These are phyloP conservation scores for Cecidostiba fungosa DNA, from an alignment of 2,888 invertebrate genomes.

Conservation along the genomic window DNA sequence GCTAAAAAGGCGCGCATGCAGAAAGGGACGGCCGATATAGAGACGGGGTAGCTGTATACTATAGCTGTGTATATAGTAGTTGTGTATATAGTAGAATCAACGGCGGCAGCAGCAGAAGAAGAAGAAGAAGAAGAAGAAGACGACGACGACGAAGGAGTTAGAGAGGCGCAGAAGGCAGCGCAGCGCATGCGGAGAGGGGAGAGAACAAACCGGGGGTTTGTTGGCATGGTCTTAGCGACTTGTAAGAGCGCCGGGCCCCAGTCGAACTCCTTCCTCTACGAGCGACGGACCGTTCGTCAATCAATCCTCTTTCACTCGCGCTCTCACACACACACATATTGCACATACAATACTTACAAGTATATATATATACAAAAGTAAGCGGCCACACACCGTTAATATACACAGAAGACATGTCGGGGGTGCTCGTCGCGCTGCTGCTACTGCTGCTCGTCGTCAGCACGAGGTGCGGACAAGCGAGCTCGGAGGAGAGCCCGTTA, in stretches of 20 bases:
- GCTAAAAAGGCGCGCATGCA: background rate
- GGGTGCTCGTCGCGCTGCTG: conserved; percentile 56
- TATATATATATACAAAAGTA: no score
- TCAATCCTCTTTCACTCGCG: conserved; percentile 26
- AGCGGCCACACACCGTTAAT: no score
- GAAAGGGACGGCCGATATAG: background rate
- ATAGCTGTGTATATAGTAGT: background rate
- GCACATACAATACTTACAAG: no score
- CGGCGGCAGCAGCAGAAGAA: background rate
- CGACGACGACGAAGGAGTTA: conserved; percentile 6
- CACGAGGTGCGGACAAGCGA: conserved; percentile 40
- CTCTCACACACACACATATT: no score
- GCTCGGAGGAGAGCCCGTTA: conserved; percentile 55
- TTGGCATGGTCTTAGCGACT: conserved; percentile 43
- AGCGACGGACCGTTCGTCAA: conserved; percentile 68
- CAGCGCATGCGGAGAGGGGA: conserved; percentile 41
- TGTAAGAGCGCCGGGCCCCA: conserved; percentile 66
- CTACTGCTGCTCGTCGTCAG: conserved; percentile 58
- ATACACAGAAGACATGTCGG: conserved; percentile 47
- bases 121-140: conserved; percentile 13
- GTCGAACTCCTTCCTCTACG: conserved; percentile 74
- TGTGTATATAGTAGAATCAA: conserved; percentile 36
- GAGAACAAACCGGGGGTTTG: conserved; percentile 56
- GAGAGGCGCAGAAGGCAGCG: background rate
- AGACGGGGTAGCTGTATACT: conserved; percentile 20